Evolutionary conservation across 2,888 invertebrate species (phyloP), one percentile per base, ranked within the genome.

Genomic region (Folsomia candida): DNA sequence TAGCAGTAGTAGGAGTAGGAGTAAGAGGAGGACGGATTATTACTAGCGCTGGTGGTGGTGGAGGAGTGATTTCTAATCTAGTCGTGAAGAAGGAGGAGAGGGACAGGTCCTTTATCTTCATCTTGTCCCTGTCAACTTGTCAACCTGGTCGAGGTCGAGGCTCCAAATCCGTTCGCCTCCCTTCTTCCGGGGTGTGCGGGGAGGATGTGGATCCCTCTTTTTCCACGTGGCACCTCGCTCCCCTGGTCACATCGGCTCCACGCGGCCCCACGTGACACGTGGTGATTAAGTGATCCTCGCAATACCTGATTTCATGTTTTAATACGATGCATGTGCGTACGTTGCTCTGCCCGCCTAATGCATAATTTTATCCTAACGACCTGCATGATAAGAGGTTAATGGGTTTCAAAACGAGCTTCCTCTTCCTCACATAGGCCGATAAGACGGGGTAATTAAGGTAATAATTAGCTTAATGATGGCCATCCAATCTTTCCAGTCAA

Each of bases 391-490:
- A 78, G 71, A 22, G 73, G 76, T 75, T 77, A 79, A 77, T 78
- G 77, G 74, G 72, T 79, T 78, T 76, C 75, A 76, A 78, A 72
- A 78, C 76, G 76, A 78, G 74, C 70, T 73, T 73, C 74, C 73
- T 66, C 67, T 74, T 72, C 68, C 72, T 68, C 63, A 70, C 66
- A 64, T 68, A 68, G 64, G 54, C 67, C 62, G 70, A 70, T 73
- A 71, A 75, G 76, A 72, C 57, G 61, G 67, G 70, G 78, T 76
- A 77, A 77, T 77, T 78, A 78, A 78, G 74, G 73, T 77, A 78
- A 78, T 77, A 77, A 78, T 78, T 76, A 78, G 73, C 69, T 68
- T 72, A 74, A 75, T 70, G 74, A 76, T 71, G 57, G 69, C 67
- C 61, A 69, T 64, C 63, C 54, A 24, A 58, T 37, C 37, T 37